These are phyloP conservation scores for Heteromurus nitidus DNA, from an alignment of 2,888 invertebrate genomes.

Conservation along the genomic window DNA sequence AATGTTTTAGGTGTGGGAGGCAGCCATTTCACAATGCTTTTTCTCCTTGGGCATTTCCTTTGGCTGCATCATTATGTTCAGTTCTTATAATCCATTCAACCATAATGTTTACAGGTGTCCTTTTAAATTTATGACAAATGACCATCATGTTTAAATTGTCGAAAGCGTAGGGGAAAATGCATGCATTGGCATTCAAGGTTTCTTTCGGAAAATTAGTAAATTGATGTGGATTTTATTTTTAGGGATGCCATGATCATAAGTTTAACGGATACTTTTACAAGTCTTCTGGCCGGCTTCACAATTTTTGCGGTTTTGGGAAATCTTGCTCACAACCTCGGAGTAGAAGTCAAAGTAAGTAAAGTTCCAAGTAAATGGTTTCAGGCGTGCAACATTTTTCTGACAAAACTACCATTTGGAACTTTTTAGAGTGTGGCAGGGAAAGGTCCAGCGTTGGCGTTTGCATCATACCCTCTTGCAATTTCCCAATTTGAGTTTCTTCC, in stretches of 20 bases:
- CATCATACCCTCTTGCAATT: constrained; percentile 85
- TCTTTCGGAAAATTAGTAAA: background rate
- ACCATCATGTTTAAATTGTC: too few species aligned
- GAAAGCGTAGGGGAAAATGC: too few species aligned
- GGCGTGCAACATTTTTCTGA: too few species aligned
- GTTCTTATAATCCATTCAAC: constrained; percentile 84
- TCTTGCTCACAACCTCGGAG: too few species aligned
- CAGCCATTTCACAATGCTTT: constrained; percentile 86
- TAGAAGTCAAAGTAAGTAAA: too few species aligned
- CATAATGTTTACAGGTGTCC: constrained; percentile 84
- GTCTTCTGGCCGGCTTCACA: constrained; percentile 86
- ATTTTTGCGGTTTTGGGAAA: constrained; percentile 87
- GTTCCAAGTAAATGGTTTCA: too few species aligned
- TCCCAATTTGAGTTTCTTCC: constrained; percentile 67
- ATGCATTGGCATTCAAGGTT: background rate
- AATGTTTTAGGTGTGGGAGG: constrained; percentile 80
- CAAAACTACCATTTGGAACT: too few species aligned
- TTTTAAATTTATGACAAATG: too few species aligned
- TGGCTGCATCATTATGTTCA: constrained; percentile 86
- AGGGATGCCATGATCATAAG: constrained; percentile 89
- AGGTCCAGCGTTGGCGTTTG: constrained; percentile 58
- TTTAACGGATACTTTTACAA: constrained; percentile 87
- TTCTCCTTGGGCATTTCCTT: constrained; percentile 86
- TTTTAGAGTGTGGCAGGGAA: constrained; percentile 78
- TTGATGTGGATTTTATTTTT: constrained; percentile 49